Base-by-base conservation (phyloP, 2,888 invertebrate species). In the Eupithecia insigniata region DNA sequence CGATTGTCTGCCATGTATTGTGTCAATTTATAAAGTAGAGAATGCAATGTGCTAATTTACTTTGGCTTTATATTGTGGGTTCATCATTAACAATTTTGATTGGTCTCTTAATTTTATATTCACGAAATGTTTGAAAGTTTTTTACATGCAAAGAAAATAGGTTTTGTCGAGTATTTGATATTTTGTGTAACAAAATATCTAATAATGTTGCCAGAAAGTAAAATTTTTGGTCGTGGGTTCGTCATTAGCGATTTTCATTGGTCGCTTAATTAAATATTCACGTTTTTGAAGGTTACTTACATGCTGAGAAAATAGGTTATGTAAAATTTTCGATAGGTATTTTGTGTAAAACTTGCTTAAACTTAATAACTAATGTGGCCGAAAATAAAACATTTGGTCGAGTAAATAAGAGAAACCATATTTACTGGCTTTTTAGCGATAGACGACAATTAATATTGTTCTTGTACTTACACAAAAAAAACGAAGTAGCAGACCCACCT, bases 1-100 rank as follows among this genome's bases (percentile, higher is more conserved):
- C 62, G 70, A 67, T 74, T 70, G 73, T 71, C 36, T 69, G 69
- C 67, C 74, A 74, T 74, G 74, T 71, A 71, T 64, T 74, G 69
- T 71, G 69, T 71, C 66, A 36, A 55, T 69, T 74, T 66, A 67
- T 71, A 68, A 70, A 66, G 66, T 71, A 64, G 66, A 67, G 66
- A 71, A 74, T 74, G 71, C 74, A 74, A 69, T 71, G 71, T 71
- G 71, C 66, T 74, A 71, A 74, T 69, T 74, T 70, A 66, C 66
- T 62, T 67, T 61, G 65, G n/a, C 22, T 68, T 64, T 67, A 39
- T 67, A 36, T 65, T 36, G 60, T 62, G 68, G 10, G 12, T 26
- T 14, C 7, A 12, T 22, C 26, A 26, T 55, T 55, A 26, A 14
- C 26, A 26, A 26, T 55, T 26, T 26, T 55, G 22, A 5, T 55